Evolutionary conservation across 2,797 vertebrate species (phyloP).

Genomic region (Spheniscus humboldti): DNA sequence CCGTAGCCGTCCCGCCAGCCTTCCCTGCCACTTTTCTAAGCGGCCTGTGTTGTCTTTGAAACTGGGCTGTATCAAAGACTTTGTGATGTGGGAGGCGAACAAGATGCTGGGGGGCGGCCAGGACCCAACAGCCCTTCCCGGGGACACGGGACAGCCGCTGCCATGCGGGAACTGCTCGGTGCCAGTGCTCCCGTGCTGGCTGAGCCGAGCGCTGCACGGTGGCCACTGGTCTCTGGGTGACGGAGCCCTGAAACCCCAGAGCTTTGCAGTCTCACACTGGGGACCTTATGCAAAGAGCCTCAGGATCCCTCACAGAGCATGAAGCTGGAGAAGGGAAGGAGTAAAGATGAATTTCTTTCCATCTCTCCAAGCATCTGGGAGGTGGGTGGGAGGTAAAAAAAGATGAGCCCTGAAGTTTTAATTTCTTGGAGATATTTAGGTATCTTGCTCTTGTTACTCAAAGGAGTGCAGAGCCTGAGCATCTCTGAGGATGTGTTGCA

Average conservation of each 20-base stretch:
- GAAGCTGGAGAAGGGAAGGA: neutral
- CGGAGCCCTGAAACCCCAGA: neutral
- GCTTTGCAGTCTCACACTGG: neutral
- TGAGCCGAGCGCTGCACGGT: fast-evolving
- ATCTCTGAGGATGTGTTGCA: neutral
- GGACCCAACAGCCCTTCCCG: neutral
- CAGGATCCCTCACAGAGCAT: neutral
- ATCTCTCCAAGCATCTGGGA: constrained; percentile 60
- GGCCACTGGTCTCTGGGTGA: neutral
- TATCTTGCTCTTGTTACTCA: constrained; percentile 46
- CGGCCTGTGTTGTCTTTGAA: neutral
- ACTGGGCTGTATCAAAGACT: neutral
- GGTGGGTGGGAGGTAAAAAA: constrained; percentile 61
- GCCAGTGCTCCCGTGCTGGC: fast-evolving
- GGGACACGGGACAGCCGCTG: neutral
- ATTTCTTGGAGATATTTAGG: constrained; percentile 55
- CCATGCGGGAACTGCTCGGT: fast-evolving
- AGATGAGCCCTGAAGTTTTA: constrained; percentile 59
- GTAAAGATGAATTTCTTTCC: neutral
- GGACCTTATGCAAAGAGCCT: constrained; percentile 23
- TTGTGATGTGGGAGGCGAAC: neutral
- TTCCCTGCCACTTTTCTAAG: neutral
- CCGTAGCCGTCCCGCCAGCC: fast-evolving
- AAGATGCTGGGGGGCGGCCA: neutral
- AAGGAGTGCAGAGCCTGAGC: neutral